These are phyloP conservation scores for Geothlypis trichas DNA, from an alignment of 2,113 vertebrate species.

Conservation along the genomic window DNA sequence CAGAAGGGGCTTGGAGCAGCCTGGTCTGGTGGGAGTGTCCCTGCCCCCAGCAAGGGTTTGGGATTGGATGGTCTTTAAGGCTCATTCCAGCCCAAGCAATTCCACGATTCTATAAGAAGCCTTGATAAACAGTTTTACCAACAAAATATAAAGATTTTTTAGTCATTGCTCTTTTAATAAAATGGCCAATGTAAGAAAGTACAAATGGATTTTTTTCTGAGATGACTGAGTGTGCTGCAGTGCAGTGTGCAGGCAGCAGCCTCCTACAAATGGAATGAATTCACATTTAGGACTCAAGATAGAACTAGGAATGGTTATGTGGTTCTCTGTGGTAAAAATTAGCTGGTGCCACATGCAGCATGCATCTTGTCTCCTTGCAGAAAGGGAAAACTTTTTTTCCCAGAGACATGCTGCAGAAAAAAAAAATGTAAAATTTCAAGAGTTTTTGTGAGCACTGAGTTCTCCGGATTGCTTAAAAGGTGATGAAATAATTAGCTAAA, in stretches of 20 bases:
- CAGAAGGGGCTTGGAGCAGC: not conserved
- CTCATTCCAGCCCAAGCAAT: not conserved
- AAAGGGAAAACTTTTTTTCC: not conserved
- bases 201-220: not conserved
- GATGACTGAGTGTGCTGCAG: not conserved
- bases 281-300: not conserved
- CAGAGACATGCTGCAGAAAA: not conserved
- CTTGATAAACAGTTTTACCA: not conserved
- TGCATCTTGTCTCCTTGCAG: not conserved
- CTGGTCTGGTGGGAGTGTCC: not conserved
- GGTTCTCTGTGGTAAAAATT: not conserved
- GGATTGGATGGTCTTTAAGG: too few species aligned
- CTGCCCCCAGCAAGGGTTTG: not conserved
- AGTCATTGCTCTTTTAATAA: not conserved
- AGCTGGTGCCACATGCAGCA: not conserved
- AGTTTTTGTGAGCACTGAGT: not conserved
- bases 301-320: not conserved
- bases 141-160: not conserved
- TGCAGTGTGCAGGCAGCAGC: not conserved
- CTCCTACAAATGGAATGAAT: not conserved
- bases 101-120: not conserved
- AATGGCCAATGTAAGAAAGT: not conserved
- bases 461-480: not conserved
- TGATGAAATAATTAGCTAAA: not conserved
- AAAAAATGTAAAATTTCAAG: not conserved